A percentile compares a stretch with the other conserved stretches of the same genome.
These are phyloP conservation scores for Leucopsar rothschildi DNA, from an alignment of 2,113 vertebrate species.

Conservation along the genomic window DNA sequence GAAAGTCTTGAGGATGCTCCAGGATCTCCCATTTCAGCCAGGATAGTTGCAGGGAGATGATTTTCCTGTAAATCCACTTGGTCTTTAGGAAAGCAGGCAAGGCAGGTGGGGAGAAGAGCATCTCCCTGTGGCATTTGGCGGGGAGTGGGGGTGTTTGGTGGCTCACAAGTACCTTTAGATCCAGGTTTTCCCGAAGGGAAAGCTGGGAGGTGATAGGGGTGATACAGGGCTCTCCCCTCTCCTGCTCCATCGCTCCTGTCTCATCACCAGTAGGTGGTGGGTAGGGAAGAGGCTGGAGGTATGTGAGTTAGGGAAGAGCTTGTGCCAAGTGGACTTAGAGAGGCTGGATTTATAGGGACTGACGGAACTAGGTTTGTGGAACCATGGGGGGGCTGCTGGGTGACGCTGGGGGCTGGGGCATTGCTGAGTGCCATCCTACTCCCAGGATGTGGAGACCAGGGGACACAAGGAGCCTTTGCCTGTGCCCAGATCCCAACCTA, in stretches of 20 bases:
- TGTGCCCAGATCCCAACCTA: fast-evolving
- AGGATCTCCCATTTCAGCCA: neutral
- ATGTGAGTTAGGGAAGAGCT: neutral
- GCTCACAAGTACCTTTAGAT: neutral
- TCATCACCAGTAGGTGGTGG: neutral
- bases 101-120: neutral
- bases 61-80: neutral
- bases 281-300: neutral
- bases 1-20: neutral
- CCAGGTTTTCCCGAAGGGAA: neutral
- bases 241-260: neutral
- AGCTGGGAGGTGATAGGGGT: fast-evolving
- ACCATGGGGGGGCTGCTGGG: neutral
- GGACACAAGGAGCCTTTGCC: neutral
- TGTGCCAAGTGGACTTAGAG: neutral
- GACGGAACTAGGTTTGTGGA: slow-evolving; percentile 43
- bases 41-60: neutral
- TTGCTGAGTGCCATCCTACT: neutral
- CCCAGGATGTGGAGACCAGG: fast-evolving
- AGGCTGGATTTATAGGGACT: slow-evolving; percentile 13
- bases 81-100: neutral
- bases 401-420: neutral
- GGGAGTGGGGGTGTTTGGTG: neutral
- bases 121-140: neutral
- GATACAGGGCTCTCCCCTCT: neutral